phyloP scores from a whole-genome alignment of 2,113 vertebrate species.

The Prionailurus bengalensis region DNA sequence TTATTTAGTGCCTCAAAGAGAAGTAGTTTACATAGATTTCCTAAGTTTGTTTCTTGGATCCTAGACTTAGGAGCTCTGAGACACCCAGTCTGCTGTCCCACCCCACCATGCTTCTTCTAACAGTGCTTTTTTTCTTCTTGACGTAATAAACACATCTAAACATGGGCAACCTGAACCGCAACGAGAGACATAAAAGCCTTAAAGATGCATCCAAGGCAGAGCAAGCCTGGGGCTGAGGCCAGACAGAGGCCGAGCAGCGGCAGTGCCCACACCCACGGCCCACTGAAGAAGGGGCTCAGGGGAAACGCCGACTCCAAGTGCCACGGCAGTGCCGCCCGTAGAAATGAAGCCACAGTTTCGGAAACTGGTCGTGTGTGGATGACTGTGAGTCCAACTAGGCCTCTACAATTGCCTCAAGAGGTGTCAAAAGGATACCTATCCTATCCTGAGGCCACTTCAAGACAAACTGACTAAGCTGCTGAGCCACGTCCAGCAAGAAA shows the following conservation, averaged over 20 bases:
- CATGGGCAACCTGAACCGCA: constrained; percentile 15
- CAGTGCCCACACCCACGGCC: neutral
- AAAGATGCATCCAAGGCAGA: neutral
- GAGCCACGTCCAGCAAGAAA: neutral
- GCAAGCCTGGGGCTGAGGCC: neutral
- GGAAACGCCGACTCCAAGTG: neutral
- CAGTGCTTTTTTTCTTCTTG: neutral
- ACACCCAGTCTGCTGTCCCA: neutral
- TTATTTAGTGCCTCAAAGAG: neutral
- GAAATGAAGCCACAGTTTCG: neutral
- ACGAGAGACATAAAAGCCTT: constrained; percentile 11
- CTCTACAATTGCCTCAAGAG: neutral
- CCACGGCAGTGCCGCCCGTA: neutral
- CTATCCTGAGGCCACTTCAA: neutral
- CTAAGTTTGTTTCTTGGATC: neutral
- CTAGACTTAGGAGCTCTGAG: neutral
- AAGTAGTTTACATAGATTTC: neutral
- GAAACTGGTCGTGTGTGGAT: neutral
- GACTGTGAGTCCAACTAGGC: neutral
- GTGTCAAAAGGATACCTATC: neutral
- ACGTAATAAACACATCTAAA: neutral
- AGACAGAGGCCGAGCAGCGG: neutral
- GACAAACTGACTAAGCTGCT: neutral
- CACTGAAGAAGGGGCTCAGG: neutral
- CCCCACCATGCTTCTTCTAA: neutral